Base-by-base conservation (phyloP, 2,113 vertebrate species). In the Phoxinus phoxinus region DNA sequence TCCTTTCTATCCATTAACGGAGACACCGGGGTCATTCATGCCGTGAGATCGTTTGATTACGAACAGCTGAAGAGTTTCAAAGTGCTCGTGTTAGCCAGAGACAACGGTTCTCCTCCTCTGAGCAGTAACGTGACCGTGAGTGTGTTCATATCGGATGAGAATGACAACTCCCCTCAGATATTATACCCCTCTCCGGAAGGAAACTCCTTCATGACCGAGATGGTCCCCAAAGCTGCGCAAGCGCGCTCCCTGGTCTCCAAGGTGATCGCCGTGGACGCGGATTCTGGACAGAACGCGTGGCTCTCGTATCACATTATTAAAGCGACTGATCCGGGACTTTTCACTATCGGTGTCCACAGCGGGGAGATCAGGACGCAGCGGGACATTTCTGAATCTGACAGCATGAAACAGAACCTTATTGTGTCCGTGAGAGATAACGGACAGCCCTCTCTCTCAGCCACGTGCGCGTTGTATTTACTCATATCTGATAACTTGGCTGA, bases 401-500 rank as follows among this genome's bases (percentile, higher is more conserved):
- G 77, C 0, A 91, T 93, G 89, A 95, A 94, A 85, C 95, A 95
- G 87, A 96, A 90, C 67, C 90, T 95, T 0, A 86, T 94, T 59
- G 90, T 93, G 37, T 81, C 80, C 21, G 88, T 90, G 25, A 90
- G 73, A 82, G 87, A 94, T 88, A 93, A 93, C 85, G 88, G 93
- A 84, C 90, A 90, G 86, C 90, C 91, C 72, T 80, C 93, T 51
- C 94, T 94, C 19, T 97, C 95, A 8, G 93, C 94, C 85, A 96
- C 94, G 21, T 94, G 93, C 84, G 91, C 94, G 27, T 90, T 96
- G 81, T 91, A 90, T 84, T 89, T 96, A 83, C 89, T 96, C 44
- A 90, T 96, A 81, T 93, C 94, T 0, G 95, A 95, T 56, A 95
- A 93, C 75, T 92, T 95, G 83, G 94, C 93, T 51, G 94, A 95